These are phyloP conservation scores for Lepetodrilus schrolli DNA, from an alignment of 2,888 invertebrate genomes.

Conservation along the genomic window DNA sequence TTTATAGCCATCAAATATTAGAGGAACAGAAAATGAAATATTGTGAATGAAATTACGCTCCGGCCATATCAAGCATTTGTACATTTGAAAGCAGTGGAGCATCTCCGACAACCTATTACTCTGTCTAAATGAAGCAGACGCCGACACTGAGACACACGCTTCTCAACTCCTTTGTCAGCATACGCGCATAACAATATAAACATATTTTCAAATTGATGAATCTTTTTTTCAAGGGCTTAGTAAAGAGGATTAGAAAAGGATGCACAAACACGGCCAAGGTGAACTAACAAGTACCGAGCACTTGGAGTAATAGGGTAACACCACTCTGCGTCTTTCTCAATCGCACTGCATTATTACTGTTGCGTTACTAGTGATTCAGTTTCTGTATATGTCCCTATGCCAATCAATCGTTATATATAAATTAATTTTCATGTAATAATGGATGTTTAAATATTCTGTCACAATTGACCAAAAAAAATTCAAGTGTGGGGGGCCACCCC, in stretches of 20 bases:
- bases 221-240: background rate
- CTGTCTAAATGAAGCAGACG: background rate
- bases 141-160: background rate
- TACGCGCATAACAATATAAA: background rate
- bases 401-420: too few relatives aligned
- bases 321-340: too few relatives aligned
- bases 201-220: background rate
- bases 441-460: too few relatives aligned
- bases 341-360: too few relatives aligned
- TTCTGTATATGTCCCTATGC: too few relatives aligned
- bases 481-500: too few relatives aligned
- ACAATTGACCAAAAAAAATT: too few relatives aligned
- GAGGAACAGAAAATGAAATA: background rate
- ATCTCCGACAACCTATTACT: background rate
- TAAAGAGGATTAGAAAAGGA: background rate
- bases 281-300: too few relatives aligned
- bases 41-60: conserved; percentile 1
- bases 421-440: too few relatives aligned
- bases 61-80: background rate
- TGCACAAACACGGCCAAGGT: background rate
- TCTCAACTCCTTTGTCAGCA: background rate
- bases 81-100: conserved; percentile 3
- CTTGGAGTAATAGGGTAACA: too few relatives aligned
- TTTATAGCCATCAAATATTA: background rate
- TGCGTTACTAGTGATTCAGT: too few relatives aligned